phyloP scores from a whole-genome alignment of 2,113 vertebrate genomes.

The Cygnus atratus region DNA sequence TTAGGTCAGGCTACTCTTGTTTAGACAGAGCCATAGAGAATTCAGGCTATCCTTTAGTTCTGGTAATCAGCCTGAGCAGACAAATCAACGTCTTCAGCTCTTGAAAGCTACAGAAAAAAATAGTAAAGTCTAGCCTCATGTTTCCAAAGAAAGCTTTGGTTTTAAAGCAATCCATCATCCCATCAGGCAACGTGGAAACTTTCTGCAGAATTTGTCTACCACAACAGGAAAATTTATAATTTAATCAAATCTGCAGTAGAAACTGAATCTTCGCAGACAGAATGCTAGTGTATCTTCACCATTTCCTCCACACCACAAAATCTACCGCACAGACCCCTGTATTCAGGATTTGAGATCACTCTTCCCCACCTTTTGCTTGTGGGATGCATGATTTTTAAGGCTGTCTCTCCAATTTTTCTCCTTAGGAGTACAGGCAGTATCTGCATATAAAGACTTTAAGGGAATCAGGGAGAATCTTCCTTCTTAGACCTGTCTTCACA shows the following conservation, averaged over 20 bases:
- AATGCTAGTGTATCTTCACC: background rate
- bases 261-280: background rate
- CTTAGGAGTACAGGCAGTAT: background rate
- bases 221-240: background rate
- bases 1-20: slow-evolving; percentile 3
- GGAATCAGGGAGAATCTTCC: background rate
- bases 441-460: background rate
- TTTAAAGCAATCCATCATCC: slow-evolving; percentile 1
- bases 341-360: background rate
- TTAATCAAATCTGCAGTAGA: background rate
- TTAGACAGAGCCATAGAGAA: slow-evolving; percentile 10
- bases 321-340: background rate
- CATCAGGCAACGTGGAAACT: background rate
- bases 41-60: background rate
- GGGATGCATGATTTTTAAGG: background rate
- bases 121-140: background rate
- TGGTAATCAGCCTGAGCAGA: slow-evolving; percentile 8
- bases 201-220: background rate
- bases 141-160: background rate
- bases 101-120: slow-evolving; percentile 5
- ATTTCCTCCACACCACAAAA: background rate
- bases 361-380: background rate
- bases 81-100: slow-evolving; percentile 18
- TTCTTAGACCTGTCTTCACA: background rate
- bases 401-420: background rate